Evolutionary conservation across 2,888 invertebrate genomes (phyloP).

Genomic region (Diarsia brunnea): DNA sequence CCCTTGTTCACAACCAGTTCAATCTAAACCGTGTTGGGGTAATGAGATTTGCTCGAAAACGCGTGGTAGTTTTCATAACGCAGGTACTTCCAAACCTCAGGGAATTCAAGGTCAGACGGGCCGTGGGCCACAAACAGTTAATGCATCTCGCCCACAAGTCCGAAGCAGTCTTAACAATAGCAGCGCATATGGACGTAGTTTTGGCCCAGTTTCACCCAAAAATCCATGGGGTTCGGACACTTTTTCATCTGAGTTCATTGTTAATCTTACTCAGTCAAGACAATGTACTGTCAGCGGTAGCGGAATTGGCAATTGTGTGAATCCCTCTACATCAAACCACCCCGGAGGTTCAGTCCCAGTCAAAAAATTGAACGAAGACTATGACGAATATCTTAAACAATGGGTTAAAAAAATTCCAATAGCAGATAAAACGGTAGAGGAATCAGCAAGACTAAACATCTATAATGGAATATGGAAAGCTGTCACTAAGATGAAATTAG

Average conservation of each 20-base stretch:
- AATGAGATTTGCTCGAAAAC: background rate
- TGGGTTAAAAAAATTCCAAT: constrained; percentile 80
- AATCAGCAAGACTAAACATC: constrained; percentile 74
- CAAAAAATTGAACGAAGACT: constrained; percentile 72
- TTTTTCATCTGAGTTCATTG: constrained; percentile 3
- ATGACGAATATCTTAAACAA: constrained; percentile 72
- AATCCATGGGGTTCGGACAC: constrained; percentile 13
- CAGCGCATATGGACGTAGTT: background rate
- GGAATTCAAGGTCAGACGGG: background rate
- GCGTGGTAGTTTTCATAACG: background rate
- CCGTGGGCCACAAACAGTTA: background rate
- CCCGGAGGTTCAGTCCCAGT: constrained; percentile 34
- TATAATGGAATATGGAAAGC: constrained; percentile 79
- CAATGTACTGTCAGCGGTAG: background rate
- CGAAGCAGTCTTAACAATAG: background rate
- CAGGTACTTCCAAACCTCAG: constrained; percentile 6
- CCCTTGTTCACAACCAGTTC: background rate
- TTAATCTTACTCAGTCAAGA: constrained; percentile 2
- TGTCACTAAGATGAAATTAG: constrained; percentile 76
- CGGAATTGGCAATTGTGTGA: background rate
- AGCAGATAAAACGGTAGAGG: constrained; percentile 54
- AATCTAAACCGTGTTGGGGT: constrained; percentile 2
- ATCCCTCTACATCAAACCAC: background rate
- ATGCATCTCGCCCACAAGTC: background rate
- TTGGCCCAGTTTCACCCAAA: constrained; percentile 6